Evolutionary conservation across 1,140 invertebrate genomes (phyloP).

Genomic region (Hormaphis cornu): DNA sequence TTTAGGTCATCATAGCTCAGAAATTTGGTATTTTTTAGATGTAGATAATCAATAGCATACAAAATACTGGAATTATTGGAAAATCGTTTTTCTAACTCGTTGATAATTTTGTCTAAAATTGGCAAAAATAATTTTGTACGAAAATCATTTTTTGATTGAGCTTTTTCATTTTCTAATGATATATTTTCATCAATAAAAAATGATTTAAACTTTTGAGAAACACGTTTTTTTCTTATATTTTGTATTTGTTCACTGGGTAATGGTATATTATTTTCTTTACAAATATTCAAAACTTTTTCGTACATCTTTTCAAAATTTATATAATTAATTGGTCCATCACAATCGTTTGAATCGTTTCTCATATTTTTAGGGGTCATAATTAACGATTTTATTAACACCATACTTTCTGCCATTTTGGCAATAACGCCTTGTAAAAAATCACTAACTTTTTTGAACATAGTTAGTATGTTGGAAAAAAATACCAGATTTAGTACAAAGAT

Average conservation of each 20-base stretch:
- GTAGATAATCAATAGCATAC: background rate
- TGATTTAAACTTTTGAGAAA: background rate
- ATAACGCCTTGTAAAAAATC: background rate
- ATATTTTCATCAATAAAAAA: background rate
- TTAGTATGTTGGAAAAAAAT: background rate
- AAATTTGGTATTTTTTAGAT: background rate
- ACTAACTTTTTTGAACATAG: background rate
- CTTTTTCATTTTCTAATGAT: background rate
- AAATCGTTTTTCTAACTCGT: background rate
- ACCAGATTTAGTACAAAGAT: background rate
- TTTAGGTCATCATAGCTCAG: background rate
- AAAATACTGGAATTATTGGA: background rate
- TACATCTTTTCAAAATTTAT: background rate
- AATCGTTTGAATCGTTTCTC: background rate
- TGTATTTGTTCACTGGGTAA: background rate
- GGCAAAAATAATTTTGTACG: background rate
- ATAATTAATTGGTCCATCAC: background rate
- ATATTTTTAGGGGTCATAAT: background rate
- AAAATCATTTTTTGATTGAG: background rate
- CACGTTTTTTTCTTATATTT: background rate
- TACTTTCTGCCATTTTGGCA: background rate
- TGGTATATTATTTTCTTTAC: background rate
- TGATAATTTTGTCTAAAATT: background rate
- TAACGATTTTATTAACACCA: background rate
- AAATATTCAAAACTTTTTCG: background rate